Base-by-base conservation (phyloP, 2,797 vertebrate species). In the Chrysocyon brachyurus region DNA sequence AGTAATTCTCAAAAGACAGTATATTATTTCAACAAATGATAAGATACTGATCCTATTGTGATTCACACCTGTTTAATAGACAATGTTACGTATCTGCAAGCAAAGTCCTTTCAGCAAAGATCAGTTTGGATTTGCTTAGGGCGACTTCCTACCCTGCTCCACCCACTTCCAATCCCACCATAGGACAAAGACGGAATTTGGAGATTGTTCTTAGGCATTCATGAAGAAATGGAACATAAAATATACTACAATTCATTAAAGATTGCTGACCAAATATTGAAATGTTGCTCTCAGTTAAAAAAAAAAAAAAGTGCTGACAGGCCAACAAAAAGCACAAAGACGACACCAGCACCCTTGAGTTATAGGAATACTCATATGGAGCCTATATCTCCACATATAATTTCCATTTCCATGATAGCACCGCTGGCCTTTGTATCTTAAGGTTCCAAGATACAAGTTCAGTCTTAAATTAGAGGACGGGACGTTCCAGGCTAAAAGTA, bases 381-480 rank as follows among this genome's bases (percentile, higher is more conserved):
- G 49, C 33, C 28, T 10, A 1, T 33, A 0, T 9, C 2, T 3
- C 14, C 4, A 0, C 12, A 12, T 24, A 4, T n/a, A 63, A 64
- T 12, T 4, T 6, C 52, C 16, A 0, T 24, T 17, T n/a, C 15
- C 2, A 2, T 14, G 85, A 68, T 16, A 28, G 6, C 6, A 49
- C 17, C 16, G 1, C 12, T 28, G 9, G 63, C 7, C 16, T 54
- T 59, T 56, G 0, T 22, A 6, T 49, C 6, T 46, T 46, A 26
- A 46, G 56, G n/a, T 36, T 52, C 40, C 8, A 64, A 82, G 6
- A n/a, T 16, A 9, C 31, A 66, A 36, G 10, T 36, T 82, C 77
- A 52, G 33, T 52, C 12, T 66, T 68, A 46, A 83, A 6, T 70
- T 57, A 52, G 33, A 81, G 36, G 33, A 36, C 56, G 63, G 40